Evolutionary conservation across 1,140 invertebrate species (phyloP).

Genomic region (Euwallacea fornicatus): DNA sequence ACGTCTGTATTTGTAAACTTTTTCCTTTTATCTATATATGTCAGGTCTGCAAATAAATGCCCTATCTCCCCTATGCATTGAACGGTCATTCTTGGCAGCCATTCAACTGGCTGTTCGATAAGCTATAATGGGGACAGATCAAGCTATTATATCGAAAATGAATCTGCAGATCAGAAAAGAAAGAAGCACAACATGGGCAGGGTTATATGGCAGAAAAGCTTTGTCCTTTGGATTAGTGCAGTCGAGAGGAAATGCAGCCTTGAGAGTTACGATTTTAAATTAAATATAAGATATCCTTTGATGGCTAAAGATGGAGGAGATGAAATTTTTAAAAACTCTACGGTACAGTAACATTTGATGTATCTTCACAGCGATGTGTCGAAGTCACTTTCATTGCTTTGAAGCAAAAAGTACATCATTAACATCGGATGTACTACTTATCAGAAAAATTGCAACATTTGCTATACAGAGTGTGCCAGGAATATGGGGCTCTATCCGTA

Average conservation of each 20-base stretch:
- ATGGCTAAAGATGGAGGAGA: too few relatives aligned
- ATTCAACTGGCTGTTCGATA: slow-evolving; percentile 6
- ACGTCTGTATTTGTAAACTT: neutral
- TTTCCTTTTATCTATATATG: neutral
- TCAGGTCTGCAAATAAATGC: neutral
- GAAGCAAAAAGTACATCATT: too few relatives aligned
- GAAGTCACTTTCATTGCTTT: too few relatives aligned
- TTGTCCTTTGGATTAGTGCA: neutral
- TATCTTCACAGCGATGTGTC: too few relatives aligned
- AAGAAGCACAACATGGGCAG: neutral
- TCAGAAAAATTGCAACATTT: too few relatives aligned
- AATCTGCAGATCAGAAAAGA: neutral
- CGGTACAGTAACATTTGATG: too few relatives aligned
- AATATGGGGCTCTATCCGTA: too few relatives aligned
- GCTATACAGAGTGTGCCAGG: too few relatives aligned
- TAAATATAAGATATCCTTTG: too few relatives aligned
- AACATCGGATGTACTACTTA: too few relatives aligned
- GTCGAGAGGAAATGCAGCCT: neutral
- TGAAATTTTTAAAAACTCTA: too few relatives aligned
- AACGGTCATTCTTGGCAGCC: slow-evolving; percentile 2
- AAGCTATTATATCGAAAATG: slow-evolving; percentile 3
- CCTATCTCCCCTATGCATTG: neutral
- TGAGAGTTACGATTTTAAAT: too few relatives aligned
- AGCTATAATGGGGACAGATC: slow-evolving; percentile 5
- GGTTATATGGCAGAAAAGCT: neutral